Evolutionary conservation across 2,113 vertebrate species (phyloP).

Genomic region (human (Homo sapiens)): DNA sequence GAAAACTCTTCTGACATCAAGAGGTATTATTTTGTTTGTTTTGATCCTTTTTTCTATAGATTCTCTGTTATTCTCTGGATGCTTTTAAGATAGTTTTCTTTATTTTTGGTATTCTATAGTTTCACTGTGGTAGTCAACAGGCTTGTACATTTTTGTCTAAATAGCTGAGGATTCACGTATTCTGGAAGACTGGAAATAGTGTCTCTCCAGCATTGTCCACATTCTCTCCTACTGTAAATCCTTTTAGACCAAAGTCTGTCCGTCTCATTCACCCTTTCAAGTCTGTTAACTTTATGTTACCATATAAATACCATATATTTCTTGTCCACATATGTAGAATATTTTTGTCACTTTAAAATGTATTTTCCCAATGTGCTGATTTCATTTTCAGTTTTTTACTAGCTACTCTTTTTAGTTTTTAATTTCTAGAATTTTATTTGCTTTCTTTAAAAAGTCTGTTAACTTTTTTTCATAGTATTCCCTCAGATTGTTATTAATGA

Average conservation of each 20-base stretch:
- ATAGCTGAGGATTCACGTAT: neutral
- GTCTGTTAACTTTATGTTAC: neutral
- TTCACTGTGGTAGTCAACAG: neutral
- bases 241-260: neutral
- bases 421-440: neutral
- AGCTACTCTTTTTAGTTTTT: neutral
- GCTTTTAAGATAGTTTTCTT: neutral
- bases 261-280: neutral
- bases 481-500: neutral
- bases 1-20: neutral
- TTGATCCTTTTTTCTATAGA: neutral
- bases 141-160: neutral
- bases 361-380: neutral
- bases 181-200: neutral
- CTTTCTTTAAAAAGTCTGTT: neutral
- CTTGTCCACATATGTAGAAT: neutral
- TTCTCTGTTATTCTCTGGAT: neutral
- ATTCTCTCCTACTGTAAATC: neutral
- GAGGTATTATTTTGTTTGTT: neutral
- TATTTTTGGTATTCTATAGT: neutral
- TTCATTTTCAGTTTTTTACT: neutral
- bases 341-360: neutral
- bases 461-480: neutral
- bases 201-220: neutral
- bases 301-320: neutral